These are phyloP conservation scores for Ceryle rudis DNA, from an alignment of 2,797 vertebrate species.

Conservation along the genomic window DNA sequence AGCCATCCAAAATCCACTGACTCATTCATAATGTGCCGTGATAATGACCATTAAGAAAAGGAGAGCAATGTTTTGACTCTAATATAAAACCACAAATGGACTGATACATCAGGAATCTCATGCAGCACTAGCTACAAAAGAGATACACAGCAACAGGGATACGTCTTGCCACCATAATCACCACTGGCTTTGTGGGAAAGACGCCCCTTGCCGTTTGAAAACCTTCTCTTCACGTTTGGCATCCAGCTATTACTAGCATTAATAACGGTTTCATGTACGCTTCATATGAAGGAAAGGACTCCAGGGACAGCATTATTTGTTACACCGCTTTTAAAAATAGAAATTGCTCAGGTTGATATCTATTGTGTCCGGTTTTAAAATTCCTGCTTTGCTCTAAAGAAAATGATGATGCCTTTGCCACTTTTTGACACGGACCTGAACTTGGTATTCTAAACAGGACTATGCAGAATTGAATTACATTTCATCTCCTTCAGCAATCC, in stretches of 20 bases:
- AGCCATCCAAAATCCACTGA: not conserved
- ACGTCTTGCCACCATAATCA: rapidly evolving
- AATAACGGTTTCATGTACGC: not conserved
- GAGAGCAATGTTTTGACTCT: not conserved
- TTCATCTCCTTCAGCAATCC: slow-evolving; percentile 65
- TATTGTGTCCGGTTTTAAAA: slow-evolving; percentile 57
- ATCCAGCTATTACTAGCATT: slow-evolving; percentile 11
- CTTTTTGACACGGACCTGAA: slow-evolving; percentile 64
- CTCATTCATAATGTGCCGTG: not conserved
- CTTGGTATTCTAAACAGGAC: slow-evolving; percentile 77
- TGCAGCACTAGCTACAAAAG: not conserved
- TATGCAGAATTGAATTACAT: slow-evolving; percentile 78
- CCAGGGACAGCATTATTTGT: slow-evolving; percentile 25
- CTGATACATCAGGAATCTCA: not conserved
- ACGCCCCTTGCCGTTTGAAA: not conserved
- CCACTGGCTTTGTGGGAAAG: not conserved
- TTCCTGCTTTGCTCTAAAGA: slow-evolving; percentile 55
- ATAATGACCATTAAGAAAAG: not conserved
- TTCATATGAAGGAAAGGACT: slow-evolving; percentile 29
- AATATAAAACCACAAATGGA: not conserved
- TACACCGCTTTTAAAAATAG: slow-evolving; percentile 56
- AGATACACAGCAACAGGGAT: rapidly evolving
- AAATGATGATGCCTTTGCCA: slow-evolving; percentile 68
- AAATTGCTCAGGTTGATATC: slow-evolving; percentile 36
- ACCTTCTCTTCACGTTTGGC: not conserved